Percentiles rank a stretch among this genome's conserved stretches.
phyloP scores from a whole-genome alignment of 2,888 invertebrate genomes.

The Pristionchus exspectatus region DNA sequence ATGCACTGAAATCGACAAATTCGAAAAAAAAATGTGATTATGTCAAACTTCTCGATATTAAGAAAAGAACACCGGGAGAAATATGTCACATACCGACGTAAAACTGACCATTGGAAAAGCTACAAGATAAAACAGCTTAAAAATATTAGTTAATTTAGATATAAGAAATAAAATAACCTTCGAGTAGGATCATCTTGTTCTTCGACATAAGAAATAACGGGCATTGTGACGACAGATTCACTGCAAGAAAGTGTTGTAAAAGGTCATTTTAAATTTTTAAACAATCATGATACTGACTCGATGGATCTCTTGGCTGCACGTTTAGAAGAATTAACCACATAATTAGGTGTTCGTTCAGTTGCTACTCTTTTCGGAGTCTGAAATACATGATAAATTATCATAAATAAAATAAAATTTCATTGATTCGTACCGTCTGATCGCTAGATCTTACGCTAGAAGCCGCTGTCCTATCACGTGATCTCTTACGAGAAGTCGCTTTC shows the following conservation, averaged over 20 bases:
- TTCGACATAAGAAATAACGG: neutral
- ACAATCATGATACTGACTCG: neutral
- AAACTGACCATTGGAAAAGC: too few relatives aligned
- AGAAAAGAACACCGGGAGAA: too few relatives aligned
- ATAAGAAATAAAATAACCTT: neutral
- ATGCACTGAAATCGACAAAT: neutral
- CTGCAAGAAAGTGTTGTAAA: neutral
- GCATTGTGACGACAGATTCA: neutral
- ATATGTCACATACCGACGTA: too few relatives aligned
- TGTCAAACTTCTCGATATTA: too few relatives aligned
- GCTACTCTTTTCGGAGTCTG: neutral
- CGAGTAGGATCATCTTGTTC: neutral
- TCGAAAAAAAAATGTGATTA: neutral
- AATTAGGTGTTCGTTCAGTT: neutral
- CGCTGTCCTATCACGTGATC: too few relatives aligned
- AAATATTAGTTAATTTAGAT: neutral
- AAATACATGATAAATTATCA: neutral
- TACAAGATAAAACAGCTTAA: neutral
- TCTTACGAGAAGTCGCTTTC: neutral
- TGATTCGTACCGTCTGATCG: neutral
- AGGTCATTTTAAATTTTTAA: neutral
- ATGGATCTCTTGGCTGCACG: neutral
- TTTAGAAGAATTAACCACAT: neutral
- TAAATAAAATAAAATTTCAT: neutral
- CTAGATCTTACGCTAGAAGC: too few relatives aligned